These are phyloP conservation scores for Drosophila elegans DNA, from an alignment of 1,140 invertebrate species.

Conservation along the genomic window DNA sequence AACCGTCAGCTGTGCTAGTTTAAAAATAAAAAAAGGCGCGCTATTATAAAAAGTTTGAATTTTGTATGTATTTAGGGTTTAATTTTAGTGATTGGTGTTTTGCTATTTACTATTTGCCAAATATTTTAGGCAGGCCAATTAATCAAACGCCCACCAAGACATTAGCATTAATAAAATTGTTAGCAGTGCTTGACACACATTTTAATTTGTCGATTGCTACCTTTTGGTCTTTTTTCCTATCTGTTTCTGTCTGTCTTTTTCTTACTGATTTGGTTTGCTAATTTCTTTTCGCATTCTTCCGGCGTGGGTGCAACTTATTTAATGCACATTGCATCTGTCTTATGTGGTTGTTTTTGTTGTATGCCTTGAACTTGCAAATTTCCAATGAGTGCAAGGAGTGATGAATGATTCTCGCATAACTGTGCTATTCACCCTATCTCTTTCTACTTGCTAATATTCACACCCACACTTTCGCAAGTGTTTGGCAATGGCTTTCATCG, in stretches of 20 bases:
- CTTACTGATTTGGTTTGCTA: constrained; percentile 52
- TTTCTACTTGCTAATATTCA: constrained; percentile 9
- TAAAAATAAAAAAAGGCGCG: constrained; percentile 4
- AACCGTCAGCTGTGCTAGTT: background rate
- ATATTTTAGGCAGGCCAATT: constrained; percentile 31
- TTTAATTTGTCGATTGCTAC: constrained; percentile 44
- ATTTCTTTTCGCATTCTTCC: constrained; percentile 56
- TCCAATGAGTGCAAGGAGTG: constrained; percentile 15
- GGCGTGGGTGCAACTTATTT: constrained; percentile 51
- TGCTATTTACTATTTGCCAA: background rate
- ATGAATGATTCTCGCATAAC: constrained; percentile 4
- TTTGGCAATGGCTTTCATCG: constrained; percentile 42
- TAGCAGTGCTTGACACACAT: constrained; percentile 67
- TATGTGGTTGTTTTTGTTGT: constrained; percentile 3
- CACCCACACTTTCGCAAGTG: constrained; percentile 5
- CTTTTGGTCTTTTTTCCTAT: constrained; percentile 6
- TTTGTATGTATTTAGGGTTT: no score
- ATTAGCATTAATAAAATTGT: constrained; percentile 48
- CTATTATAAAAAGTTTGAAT: background rate
- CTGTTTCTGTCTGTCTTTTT: constrained; percentile 8
- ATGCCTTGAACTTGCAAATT: constrained; percentile 69
- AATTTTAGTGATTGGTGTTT: no score
- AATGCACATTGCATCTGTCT: constrained; percentile 29
- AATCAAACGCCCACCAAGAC: constrained; percentile 62
- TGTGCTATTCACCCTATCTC: constrained; percentile 1